Evolutionary conservation across 2,888 invertebrate genomes (phyloP), one percentile per base, ranked within the genome.

Genomic region (Drosophila tripunctata): DNA sequence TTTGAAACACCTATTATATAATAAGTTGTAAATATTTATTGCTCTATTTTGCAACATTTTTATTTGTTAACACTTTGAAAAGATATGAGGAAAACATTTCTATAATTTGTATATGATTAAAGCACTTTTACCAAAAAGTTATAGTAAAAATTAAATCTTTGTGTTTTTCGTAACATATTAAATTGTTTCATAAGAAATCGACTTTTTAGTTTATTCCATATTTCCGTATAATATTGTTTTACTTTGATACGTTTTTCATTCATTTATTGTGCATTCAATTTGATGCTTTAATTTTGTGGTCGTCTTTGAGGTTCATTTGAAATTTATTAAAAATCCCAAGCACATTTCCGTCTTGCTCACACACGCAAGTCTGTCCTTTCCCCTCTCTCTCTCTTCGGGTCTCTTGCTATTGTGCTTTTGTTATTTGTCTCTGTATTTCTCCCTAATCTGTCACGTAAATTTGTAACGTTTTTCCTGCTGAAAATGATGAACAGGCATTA

Each of bases 391-490:
- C 35, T 36, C 51, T 8, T 19, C 10, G 10, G 27, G 19, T 51
- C 33, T 38, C 44, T 31, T 15, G 38, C 27, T 31, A 24, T 17
- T 0, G 17, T 40, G 55, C 7, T 27, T 5, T 12, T 30, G 5
- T 12, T 21, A 14, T 33, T 33, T 8, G 3, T 36, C 31, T 60
- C 14, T 62, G 40, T 61, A 61, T 54, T 41, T 50, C 17, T 51
- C 64, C 50, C 62, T 86, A 83, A 86, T 84, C 84, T 84, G 87
- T 84, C 83, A 87, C 83, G 84, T 86, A 84, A 76, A 76, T 76
- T 70, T 80, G 67, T 80, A 68, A 80, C 67, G 67, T 70, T 80
- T n/a, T 62, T 65, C 78, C 69, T 82, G 78, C 84, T 80, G 75
- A 83, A 80, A 83, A 80, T 83, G 75, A 78, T 78, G 79, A 78